Percentiles rank a stretch among this genome's conserved stretches.
These are phyloP conservation scores for Heloderma charlesbogerti DNA, from an alignment of 2,113 vertebrate species.

Conservation along the genomic window DNA sequence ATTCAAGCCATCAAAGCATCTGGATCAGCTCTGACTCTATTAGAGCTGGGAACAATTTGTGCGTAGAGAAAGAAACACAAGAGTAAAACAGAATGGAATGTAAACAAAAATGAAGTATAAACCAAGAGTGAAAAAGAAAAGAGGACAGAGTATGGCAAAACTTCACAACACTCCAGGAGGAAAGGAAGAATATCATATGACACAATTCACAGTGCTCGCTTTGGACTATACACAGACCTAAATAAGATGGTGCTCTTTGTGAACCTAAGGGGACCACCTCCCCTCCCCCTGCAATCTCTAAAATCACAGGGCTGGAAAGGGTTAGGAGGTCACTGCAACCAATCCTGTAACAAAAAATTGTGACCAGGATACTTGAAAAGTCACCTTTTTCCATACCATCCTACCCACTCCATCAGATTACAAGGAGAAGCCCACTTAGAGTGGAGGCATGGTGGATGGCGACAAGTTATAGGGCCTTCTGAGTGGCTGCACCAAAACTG, in stretches of 20 bases:
- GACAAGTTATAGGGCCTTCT: not conserved
- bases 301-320: not conserved
- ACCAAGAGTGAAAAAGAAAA: not conserved
- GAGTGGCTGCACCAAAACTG: not conserved
- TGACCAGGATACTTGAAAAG: not conserved
- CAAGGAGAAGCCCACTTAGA: not conserved
- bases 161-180: not conserved
- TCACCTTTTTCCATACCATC: not conserved
- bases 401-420: not conserved
- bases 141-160: not conserved
- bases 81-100: not conserved
- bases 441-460: not conserved
- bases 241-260: not conserved
- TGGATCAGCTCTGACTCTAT: conserved; percentile 16
- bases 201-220: not conserved
- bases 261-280: not conserved
- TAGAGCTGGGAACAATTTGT: not conserved
- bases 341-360: not conserved
- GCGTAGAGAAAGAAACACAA: not conserved
- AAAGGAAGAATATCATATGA: not conserved
- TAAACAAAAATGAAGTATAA: not conserved
- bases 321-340: not conserved
- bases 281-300: not conserved
- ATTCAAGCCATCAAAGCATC: not conserved
- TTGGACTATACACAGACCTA: not conserved